A percentile compares a stretch with the other conserved stretches of the same genome.
Evolutionary conservation across 2,113 vertebrate genomes (phyloP).

Genomic region (Agapornis roseicollis): DNA sequence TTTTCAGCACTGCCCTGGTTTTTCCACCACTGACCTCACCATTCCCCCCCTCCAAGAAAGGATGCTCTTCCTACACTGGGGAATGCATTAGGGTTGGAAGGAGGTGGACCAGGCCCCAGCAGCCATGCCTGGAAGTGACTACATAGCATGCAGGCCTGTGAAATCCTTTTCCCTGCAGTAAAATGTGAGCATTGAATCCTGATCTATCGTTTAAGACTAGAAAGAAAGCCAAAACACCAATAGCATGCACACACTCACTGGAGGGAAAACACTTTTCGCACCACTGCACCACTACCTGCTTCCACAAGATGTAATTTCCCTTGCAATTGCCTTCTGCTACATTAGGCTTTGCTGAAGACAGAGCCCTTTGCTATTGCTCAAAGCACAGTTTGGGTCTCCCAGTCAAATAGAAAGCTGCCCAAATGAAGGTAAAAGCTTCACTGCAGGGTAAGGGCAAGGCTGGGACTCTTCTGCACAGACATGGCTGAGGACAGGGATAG

Average conservation of each 20-base stretch:
- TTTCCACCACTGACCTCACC: background rate
- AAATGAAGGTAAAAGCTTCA: background rate
- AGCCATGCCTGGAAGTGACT: background rate
- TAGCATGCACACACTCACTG: background rate
- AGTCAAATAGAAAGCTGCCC: background rate
- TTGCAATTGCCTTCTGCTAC: constrained; percentile 8
- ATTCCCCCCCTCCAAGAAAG: background rate
- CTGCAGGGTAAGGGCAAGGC: background rate
- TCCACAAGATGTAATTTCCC: constrained; percentile 3
- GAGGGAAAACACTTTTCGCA: background rate
- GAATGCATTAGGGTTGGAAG: background rate
- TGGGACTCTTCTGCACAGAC: background rate
- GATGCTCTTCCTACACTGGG: background rate
- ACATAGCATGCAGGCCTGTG: background rate
- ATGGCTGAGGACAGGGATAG: background rate
- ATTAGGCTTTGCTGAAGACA: background rate
- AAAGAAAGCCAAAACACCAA: background rate
- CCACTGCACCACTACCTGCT: background rate
- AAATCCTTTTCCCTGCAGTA: background rate
- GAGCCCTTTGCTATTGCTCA: background rate
- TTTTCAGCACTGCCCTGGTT: background rate
- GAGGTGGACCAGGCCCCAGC: background rate
- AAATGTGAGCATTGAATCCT: background rate
- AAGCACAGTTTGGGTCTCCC: background rate
- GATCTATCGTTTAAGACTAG: background rate